These are phyloP conservation scores for Dunckerocampus dactyliophorus DNA, from an alignment of 2,113 vertebrate genomes.

Conservation along the genomic window DNA sequence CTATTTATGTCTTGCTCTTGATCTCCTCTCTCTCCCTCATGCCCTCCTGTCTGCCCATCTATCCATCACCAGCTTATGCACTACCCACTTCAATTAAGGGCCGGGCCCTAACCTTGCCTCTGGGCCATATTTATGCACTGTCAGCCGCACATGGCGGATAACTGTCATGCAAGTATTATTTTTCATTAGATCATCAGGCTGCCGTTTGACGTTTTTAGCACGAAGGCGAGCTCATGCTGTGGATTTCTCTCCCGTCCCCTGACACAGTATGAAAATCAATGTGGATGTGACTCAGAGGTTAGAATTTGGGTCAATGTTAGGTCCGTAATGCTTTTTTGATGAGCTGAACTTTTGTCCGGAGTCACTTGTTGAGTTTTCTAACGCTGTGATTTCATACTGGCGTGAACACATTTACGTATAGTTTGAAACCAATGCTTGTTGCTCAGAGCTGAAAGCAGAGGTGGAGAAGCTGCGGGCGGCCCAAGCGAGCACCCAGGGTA, in stretches of 20 bases:
- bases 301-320: constrained; percentile 9
- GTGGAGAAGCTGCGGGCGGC: constrained; percentile 89
- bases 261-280: constrained; percentile 16
- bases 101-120: constrained; percentile 62
- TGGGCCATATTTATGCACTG: constrained; percentile 65
- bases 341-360: constrained; percentile 2
- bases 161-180: constrained; percentile 64
- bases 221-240: constrained; percentile 64
- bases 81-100: constrained; percentile 57
- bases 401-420: not conserved
- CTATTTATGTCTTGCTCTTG: constrained; percentile 28
- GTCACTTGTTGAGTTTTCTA: not conserved
- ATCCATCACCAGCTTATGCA: constrained; percentile 50
- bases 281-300: constrained; percentile 14
- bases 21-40: constrained; percentile 25
- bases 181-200: constrained; percentile 39
- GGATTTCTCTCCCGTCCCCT: constrained; percentile 20
- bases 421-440: constrained; percentile 7
- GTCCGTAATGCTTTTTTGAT: constrained; percentile 10
- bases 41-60: constrained; percentile 32
- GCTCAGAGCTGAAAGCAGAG: constrained; percentile 88
- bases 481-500: constrained; percentile 77
- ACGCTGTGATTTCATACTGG: not conserved
- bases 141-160: constrained; percentile 54
- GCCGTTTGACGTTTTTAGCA: constrained; percentile 45